Conservation (phyloP, 2,888 invertebrate species). For the Eupeodes latifasciatus region DNA sequence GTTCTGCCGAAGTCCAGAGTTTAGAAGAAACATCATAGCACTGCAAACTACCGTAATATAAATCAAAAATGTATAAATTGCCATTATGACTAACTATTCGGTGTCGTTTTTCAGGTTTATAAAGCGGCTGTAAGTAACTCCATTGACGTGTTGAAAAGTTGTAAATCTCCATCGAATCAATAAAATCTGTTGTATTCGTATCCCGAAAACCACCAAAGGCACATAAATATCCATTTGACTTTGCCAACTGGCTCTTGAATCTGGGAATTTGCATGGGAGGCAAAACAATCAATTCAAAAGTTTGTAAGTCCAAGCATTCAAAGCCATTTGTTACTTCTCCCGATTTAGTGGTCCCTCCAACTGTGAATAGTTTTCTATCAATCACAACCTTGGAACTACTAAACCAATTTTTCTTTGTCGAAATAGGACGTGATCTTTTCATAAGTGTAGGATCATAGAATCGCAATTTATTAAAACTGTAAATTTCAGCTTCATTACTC, state of each 20-base stretch:
- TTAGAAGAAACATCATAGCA: neutral
- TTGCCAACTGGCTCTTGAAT: neutral
- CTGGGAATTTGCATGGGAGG: neutral
- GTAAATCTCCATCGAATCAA: neutral
- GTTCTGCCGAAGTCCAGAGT: neutral
- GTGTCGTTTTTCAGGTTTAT: no score
- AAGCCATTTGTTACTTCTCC: neutral
- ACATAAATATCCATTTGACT: neutral
- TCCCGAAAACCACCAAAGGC: neutral
- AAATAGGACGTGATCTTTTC: neutral
- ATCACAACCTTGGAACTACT: neutral
- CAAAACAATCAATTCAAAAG: neutral
- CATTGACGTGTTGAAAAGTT: neutral
- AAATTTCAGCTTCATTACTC: no score
- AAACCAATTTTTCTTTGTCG: neutral
- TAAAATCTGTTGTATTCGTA: no score
- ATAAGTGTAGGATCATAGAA: accelerated
- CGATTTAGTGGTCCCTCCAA: neutral
- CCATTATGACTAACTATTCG: neutral
- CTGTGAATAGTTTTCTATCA: neutral
- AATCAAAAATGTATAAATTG: neutral
- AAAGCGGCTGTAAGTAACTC: neutral
- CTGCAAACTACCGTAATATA: neutral
- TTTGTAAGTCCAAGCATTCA: neutral
- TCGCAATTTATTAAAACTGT: no score